A percentile compares a stretch with the other conserved stretches of the same genome.
These are phyloP conservation scores for Smittia sp. DNA, from an alignment of 2,888 invertebrate genomes.

Conservation along the genomic window DNA sequence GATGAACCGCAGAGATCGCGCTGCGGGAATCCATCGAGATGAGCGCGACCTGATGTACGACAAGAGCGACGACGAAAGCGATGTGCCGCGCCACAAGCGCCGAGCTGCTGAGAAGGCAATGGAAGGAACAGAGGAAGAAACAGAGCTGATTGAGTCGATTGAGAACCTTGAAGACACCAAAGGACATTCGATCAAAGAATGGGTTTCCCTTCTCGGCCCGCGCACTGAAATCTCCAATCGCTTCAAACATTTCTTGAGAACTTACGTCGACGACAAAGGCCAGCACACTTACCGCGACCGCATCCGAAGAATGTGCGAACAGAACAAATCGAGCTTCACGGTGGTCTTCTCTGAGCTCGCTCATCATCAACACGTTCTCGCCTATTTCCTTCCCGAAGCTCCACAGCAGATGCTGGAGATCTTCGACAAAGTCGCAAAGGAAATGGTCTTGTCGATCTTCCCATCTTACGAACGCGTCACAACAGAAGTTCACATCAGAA, in stretches of 20 bases:
- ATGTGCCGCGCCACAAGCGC: slow-evolving; percentile 59
- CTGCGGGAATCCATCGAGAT: slow-evolving; percentile 71
- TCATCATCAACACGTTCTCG: slow-evolving; percentile 85
- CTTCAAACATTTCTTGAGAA: slow-evolving; percentile 88
- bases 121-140: slow-evolving; percentile 82
- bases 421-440: slow-evolving; percentile 92
- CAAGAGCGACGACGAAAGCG: slow-evolving; percentile 77
- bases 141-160: slow-evolving; percentile 88
- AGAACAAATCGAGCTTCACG: slow-evolving; percentile 82
- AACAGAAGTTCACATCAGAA: slow-evolving; percentile 89
- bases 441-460: slow-evolving; percentile 88
- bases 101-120: slow-evolving; percentile 86
- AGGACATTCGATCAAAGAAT: slow-evolving; percentile 90
- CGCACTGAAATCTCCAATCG: slow-evolving; percentile 93
- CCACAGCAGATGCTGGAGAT: slow-evolving; percentile 96
- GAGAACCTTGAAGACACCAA: slow-evolving; percentile 86
- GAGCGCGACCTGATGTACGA: slow-evolving; percentile 87
- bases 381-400: slow-evolving; percentile 96
- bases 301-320: slow-evolving; percentile 92
- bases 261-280: slow-evolving; percentile 81
- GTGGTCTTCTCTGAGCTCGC: slow-evolving; percentile 92
- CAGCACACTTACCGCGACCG: slow-evolving; percentile 88
- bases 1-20: slow-evolving; percentile 80
- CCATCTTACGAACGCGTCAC: slow-evolving; percentile 95
- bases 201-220: slow-evolving; percentile 95